Conservation (phyloP, 1,140 invertebrate species). For the Tenebrio molitor region DNA sequence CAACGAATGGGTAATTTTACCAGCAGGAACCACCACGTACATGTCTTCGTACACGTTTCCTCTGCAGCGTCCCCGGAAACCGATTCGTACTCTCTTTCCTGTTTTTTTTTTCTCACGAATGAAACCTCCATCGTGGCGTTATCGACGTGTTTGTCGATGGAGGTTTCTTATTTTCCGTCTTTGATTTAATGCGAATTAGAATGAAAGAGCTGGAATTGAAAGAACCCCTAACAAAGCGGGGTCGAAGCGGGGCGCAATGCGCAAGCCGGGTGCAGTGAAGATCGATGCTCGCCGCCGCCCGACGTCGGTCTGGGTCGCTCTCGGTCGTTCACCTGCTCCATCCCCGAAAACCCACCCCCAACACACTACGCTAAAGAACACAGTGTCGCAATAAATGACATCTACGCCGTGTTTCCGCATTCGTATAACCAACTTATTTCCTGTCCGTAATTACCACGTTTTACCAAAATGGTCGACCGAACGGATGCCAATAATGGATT, state of each 20-base stretch:
- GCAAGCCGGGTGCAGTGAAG: constrained; percentile 58
- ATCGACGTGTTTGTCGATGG: too few species aligned
- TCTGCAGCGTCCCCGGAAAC: too few species aligned
- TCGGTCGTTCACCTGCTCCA: constrained; percentile 61
- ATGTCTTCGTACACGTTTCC: too few species aligned
- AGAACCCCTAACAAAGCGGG: constrained; percentile 46
- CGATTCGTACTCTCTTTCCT: too few species aligned
- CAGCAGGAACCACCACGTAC: too few species aligned
- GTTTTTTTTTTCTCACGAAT: too few species aligned
- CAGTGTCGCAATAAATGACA: constrained; percentile 27
- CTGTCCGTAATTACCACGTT: constrained; percentile 5
- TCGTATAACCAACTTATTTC: constrained; percentile 16
- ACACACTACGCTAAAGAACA: constrained; percentile 44
- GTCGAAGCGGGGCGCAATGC: constrained; percentile 53
- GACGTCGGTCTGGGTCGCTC: constrained; percentile 62
- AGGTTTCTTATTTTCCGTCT: constrained; percentile 2
- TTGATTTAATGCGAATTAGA: constrained; percentile 51
- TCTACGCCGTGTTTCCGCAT: constrained; percentile 35
- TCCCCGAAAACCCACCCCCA: constrained; percentile 52
- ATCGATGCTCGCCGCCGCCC: constrained; percentile 57
- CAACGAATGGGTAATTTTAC: too few species aligned
- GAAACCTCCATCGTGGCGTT: too few species aligned
- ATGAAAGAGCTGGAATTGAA: constrained; percentile 46
- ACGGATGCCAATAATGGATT: too few species aligned
- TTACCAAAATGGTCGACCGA: background rate